Evolutionary conservation across 2,888 invertebrate genomes (phyloP).

Genomic region (Prosapia bicincta): DNA sequence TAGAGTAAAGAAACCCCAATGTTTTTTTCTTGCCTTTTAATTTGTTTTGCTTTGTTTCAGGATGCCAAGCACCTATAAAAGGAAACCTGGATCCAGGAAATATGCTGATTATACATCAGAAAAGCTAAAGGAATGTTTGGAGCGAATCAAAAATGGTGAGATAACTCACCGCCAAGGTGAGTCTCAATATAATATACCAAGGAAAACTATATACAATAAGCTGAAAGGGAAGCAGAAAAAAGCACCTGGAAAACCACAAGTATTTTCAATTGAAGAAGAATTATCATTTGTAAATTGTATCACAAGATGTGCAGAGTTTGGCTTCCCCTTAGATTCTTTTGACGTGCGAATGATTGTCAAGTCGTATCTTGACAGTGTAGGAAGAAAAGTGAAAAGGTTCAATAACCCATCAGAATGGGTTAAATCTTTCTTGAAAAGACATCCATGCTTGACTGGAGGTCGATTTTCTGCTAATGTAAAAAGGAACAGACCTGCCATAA

Average conservation of each 20-base stretch:
- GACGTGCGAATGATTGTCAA: no score
- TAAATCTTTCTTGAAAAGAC: slow-evolving; percentile 9
- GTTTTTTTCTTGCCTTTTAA: background rate
- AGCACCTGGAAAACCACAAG: no score
- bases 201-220: background rate
- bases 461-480: slow-evolving; percentile 19
- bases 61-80: background rate
- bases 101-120: background rate
- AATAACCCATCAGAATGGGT: no score
- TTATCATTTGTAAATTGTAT: no score
- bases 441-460: slow-evolving; percentile 4
- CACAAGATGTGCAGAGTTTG: no score
- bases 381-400: no score
- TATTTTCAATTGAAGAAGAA: no score
- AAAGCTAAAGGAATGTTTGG: background rate
- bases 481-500: slow-evolving; percentile 12
- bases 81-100: background rate
- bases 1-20: no score
- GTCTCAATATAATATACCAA: slow-evolving; percentile 1
- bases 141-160: no score
- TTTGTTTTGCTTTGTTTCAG: background rate
- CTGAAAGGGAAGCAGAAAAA: no score
- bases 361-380: no score
- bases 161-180: slow-evolving; percentile 9
- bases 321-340: no score